These are phyloP conservation scores for Argya squamiceps DNA, from an alignment of 2,797 vertebrate genomes.

Conservation along the genomic window DNA sequence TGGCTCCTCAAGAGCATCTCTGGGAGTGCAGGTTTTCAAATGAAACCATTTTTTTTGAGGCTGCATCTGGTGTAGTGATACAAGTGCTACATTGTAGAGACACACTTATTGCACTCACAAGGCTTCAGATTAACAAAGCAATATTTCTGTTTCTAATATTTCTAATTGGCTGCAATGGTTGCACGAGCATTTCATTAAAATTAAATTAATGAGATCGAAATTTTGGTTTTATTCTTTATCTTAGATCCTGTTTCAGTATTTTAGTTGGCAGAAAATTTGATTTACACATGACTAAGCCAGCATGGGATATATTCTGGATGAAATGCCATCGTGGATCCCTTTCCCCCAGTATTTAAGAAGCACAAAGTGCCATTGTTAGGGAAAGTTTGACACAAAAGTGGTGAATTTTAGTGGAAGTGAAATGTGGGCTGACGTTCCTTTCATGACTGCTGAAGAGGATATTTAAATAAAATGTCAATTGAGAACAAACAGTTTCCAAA, in stretches of 20 bases:
- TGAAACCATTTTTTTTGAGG: not conserved
- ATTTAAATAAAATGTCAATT: not conserved
- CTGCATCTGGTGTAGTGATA: not conserved
- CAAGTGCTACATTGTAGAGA: not conserved
- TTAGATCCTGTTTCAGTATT: not conserved
- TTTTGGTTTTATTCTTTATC: not conserved
- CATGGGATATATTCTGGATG: not conserved
- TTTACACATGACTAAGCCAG: not conserved
- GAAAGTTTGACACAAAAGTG: not conserved
- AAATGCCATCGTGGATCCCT: not conserved
- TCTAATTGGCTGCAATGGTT: not conserved
- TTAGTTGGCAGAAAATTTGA: not conserved
- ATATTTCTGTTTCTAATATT: not conserved
- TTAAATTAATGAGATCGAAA: not conserved
- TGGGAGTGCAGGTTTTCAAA: not conserved
- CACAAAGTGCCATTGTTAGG: not conserved
- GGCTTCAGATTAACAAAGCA: not conserved
- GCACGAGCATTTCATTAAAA: not conserved
- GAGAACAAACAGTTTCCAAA: not conserved
- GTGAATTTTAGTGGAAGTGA: slow-evolving; percentile 12
- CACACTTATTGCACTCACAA: not conserved
- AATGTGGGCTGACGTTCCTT: not conserved
- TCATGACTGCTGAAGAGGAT: not conserved
- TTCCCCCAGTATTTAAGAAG: not conserved
- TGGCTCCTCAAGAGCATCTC: not conserved